Conservation (phyloP, 2,797 vertebrate species). For the Pipistrellus pipistrellus region DNA sequence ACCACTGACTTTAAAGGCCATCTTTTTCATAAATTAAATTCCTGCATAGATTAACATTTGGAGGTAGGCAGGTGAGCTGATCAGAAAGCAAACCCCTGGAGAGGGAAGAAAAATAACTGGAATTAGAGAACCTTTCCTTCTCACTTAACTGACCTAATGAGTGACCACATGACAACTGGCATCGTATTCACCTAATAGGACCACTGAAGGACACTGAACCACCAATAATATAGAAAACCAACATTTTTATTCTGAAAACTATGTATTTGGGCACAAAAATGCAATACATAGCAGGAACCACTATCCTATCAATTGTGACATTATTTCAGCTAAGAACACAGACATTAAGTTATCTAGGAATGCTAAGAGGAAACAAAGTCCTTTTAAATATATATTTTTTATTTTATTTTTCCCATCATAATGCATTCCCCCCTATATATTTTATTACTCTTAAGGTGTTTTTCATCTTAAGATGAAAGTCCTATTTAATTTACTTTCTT, state of each 20-base stretch:
- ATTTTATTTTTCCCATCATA: background rate
- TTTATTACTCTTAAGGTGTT: no score
- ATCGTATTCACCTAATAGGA: background rate
- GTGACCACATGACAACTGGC: background rate
- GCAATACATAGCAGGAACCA: slow-evolving; percentile 40
- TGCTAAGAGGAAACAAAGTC: background rate
- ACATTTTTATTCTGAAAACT: slow-evolving; percentile 61
- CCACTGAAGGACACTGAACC: background rate
- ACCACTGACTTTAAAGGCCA: slow-evolving; percentile 57
- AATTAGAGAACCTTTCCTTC: background rate
- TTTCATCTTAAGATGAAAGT: background rate
- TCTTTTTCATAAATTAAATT: slow-evolving; percentile 58
- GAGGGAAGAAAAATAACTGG: background rate
- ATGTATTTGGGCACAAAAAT: slow-evolving; percentile 52
- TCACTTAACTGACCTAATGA: background rate
- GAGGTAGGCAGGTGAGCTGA: slow-evolving; percentile 38
- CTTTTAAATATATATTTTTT: background rate
- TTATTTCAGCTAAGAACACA: slow-evolving; percentile 51
- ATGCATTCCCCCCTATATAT: no score
- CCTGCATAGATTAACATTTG: slow-evolving; percentile 53
- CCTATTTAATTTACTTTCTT: background rate
- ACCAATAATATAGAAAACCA: background rate
- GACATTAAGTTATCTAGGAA: slow-evolving; percentile 28
- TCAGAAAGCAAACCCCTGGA: slow-evolving; percentile 16
- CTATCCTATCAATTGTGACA: slow-evolving; percentile 15